phyloP scores from a whole-genome alignment of 2,113 vertebrate genomes.

The Opisthocomus hoazin region DNA sequence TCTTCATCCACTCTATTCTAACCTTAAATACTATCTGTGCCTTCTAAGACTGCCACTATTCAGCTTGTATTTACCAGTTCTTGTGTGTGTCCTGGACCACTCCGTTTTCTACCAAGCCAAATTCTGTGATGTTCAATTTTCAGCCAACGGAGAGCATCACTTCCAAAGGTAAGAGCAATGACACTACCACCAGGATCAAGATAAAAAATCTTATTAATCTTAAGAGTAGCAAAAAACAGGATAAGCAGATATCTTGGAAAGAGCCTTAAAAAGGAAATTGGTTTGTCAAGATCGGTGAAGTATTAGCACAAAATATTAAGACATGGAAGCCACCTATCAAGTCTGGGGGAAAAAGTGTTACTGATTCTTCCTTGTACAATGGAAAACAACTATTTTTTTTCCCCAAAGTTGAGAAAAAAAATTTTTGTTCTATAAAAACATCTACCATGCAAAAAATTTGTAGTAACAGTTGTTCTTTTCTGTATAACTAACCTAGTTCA shows the following conservation, averaged over 20 bases:
- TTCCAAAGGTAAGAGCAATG: neutral
- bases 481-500: neutral
- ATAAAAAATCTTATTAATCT: neutral
- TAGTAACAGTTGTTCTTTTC: neutral
- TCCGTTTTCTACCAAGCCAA: neutral
- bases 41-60: neutral
- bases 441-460: neutral
- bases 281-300: neutral
- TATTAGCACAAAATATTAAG: neutral
- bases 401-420: neutral
- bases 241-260: neutral
- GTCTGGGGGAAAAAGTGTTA: neutral
- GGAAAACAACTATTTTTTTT: rapidly evolving
- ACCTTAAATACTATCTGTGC: neutral
- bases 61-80: neutral
- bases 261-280: neutral
- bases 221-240: neutral
- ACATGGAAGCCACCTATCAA: neutral
- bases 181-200: neutral
- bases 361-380: neutral
- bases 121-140: neutral
- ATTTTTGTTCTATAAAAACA: neutral
- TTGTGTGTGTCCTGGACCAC: neutral
- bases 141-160: neutral
- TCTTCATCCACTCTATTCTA: neutral